Evolutionary conservation across 2,888 invertebrate species (phyloP), one percentile per base, ranked within the genome.

Genomic region (Cyaniris semiargus): DNA sequence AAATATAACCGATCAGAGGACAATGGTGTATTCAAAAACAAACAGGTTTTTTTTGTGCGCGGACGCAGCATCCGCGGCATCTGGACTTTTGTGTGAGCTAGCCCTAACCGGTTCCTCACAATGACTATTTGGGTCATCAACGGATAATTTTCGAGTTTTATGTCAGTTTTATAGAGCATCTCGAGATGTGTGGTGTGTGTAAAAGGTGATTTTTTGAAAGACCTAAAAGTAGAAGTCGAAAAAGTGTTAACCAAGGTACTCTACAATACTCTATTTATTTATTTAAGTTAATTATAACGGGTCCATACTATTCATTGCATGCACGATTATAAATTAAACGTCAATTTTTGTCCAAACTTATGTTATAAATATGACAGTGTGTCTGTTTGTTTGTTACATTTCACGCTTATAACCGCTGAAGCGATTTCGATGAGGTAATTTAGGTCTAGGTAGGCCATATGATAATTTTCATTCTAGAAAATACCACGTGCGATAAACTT

Each of bases 31-130:
- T 91, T 90, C 89, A 89, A 82, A 83, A 81, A 80, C 87, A 87
- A 93, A 93, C 90, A 90, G 83, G 91, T 90, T 92, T 88, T 88
- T 86, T 86, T 87, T 85, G 83, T 85, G 83, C 85, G 83, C 84
- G 86, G 86, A 86, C 88, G 85, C 93, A 93, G 93, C 93, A 92
- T 94, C 93, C 93, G 90, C 87, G 89, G 84, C 89, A 90, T 91
- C 90, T 91, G 90, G 89, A 86, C 89, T 87, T 89, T 92, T 93
- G 91, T 93, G 81, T 82, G 82, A 90, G 88, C 81, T 83, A 82
- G 85, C 86, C 81, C 80, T 83, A 89, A 93, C 93, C 92, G 93
- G 93, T 94, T 91, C 87, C 84, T 81, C 80, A 82, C 79, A 81
- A 81, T 78, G 72, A 82, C 83, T 90, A 91, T 91, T 86, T 91